Evolutionary conservation across 2,888 invertebrate species (phyloP).

Genomic region (Apotomis betuletana): DNA sequence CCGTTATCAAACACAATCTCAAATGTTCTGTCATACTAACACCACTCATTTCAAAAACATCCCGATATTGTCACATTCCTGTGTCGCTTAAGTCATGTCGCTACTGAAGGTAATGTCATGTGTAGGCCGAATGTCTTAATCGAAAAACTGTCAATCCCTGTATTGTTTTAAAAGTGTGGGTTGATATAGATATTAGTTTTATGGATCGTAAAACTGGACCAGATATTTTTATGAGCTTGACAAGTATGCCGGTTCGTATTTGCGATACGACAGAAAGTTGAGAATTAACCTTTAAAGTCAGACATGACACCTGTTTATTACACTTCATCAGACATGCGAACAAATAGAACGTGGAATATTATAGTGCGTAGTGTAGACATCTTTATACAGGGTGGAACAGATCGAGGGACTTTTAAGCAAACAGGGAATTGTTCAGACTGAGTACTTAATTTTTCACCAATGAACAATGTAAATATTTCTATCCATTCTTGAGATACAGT

Average conservation of each 20-base stretch:
- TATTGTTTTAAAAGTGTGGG: conserved; percentile 38
- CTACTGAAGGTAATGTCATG: not conserved
- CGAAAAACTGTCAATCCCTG: conserved; percentile 34
- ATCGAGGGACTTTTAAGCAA: too few relatives aligned
- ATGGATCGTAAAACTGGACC: conserved; percentile 34
- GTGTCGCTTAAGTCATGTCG: conserved; percentile 9
- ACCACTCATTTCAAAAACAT: not conserved
- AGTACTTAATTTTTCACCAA: too few relatives aligned
- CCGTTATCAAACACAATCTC: not conserved
- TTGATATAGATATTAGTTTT: conserved; percentile 27
- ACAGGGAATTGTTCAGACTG: too few relatives aligned
- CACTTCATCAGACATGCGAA: too few relatives aligned
- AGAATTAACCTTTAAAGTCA: conserved; percentile 1
- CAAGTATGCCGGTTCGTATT: not conserved
- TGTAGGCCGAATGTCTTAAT: conserved; percentile 37
- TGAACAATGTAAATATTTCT: too few relatives aligned
- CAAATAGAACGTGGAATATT: too few relatives aligned
- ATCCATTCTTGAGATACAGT: too few relatives aligned
- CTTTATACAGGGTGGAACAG: too few relatives aligned
- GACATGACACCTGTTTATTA: not conserved
- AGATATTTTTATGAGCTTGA: conserved; percentile 29
- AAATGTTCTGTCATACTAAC: conserved; percentile 6
- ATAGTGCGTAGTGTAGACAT: not conserved
- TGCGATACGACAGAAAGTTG: not conserved
- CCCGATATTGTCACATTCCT: conserved; percentile 4